phyloP scores from a whole-genome alignment of 2,797 vertebrate genomes.

The Enteromius thamalakanensis region DNA sequence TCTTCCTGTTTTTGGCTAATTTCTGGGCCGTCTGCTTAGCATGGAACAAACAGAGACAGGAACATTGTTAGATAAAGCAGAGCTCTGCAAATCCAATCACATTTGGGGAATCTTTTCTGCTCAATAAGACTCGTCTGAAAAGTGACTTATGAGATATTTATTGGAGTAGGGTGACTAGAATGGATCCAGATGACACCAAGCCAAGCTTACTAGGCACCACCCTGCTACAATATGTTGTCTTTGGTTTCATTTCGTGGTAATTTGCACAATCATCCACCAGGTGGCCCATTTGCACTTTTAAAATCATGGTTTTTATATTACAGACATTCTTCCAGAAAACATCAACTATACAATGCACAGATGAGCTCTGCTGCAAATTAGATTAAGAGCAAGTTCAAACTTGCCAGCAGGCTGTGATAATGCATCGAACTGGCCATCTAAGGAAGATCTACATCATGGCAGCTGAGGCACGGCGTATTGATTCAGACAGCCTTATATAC shows the following conservation, averaged over 20 bases:
- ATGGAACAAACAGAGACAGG: conserved; percentile 92
- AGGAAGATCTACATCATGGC: conserved; percentile 3
- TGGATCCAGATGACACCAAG: conserved; percentile 12
- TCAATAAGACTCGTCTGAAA: not conserved
- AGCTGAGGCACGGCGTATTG: not conserved
- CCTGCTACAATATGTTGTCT: conserved; percentile 8
- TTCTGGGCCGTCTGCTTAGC: conserved; percentile 98
- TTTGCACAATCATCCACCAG: conserved; percentile 54
- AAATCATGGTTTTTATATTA: conserved; percentile 13
- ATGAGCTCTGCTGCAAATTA: conserved; percentile 31
- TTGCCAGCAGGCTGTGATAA: conserved; percentile 26
- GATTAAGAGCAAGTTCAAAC: conserved; percentile 32
- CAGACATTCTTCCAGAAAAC: conserved; percentile 11
- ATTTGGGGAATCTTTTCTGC: conserved; percentile 16
- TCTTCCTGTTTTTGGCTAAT: conserved; percentile 97
- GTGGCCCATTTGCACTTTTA: conserved; percentile 54
- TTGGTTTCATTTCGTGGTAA: not conserved
- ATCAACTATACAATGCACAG: conserved; percentile 19
- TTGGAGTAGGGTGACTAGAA: not conserved
- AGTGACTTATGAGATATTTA: conserved; percentile 4
- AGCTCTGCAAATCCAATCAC: conserved; percentile 41
- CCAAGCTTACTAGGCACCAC: conserved; percentile 31
- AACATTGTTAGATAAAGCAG: conserved; percentile 84
- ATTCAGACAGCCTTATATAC: not conserved
- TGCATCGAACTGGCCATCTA: conserved; percentile 22